Base-by-base conservation (phyloP, 30 jellyfish, hydroid and myxozoan genomes). In the Chrysaora quinquecirrha region DNA sequence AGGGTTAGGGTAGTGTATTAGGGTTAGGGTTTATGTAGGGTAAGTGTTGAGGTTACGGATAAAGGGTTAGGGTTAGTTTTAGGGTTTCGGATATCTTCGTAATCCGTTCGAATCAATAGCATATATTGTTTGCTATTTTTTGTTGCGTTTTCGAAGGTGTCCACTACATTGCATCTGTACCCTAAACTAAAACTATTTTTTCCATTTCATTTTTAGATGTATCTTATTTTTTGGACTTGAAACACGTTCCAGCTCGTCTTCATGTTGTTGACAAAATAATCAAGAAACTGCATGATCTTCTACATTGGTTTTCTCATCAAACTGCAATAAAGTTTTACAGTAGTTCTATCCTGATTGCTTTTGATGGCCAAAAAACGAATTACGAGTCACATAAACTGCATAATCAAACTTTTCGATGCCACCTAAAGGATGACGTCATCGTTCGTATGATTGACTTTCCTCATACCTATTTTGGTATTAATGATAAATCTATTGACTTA, bases 381-480 rank as follows among this genome's bases (percentile, higher is more conserved):
- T 80, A 80, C 35, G 30, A 30, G 18, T 18, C 9, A 2, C 49
- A 21, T 22, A 52, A 52, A 20, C 3, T 52, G 68, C 68, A 3
- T 10, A 19, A 52, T 16, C 27, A 31, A 11, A 1, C 25, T 6
- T 0, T 1, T 49, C 10, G 20, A 34, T 61, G 78, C 2, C n/a
- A n/a, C n/a, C n/a, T n/a, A n/a, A 20, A 34, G 29, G 76, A 70
- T 19, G 93, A 82, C 49, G 81, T 72, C 9, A 29, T 82, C 12
- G 86, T 82, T 19, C 58, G 81, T 3, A 69, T 82, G 93, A 82
- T 82, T 30, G 93, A 82, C 35, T 82, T 82, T 27, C 85, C 93
- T 1, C 86, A 72, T 24, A 72, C 93, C n/a, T 82, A 82, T 64
- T 66, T 82, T 22, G 93, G 73, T 27, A 43, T 80, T 20, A 34